A percentile compares a stretch with the other conserved stretches of the same genome.
phyloP scores from a whole-genome alignment of 2,888 invertebrate genomes.

The Cryptocephalus primarius region DNA sequence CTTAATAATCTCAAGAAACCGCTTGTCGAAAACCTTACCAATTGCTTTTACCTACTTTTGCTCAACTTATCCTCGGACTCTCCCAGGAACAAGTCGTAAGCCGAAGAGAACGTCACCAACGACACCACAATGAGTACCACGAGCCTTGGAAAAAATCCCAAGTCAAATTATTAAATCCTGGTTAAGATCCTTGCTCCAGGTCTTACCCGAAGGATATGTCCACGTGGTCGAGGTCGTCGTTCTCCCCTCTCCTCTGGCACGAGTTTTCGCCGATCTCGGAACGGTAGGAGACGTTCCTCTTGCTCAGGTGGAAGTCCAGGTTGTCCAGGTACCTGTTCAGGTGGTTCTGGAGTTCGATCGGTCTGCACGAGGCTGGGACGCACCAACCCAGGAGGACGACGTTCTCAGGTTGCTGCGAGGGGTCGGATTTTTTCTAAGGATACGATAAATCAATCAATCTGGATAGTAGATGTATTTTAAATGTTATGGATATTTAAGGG shows the following conservation, averaged over 20 bases:
- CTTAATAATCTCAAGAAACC: no score
- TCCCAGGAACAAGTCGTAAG: constrained; percentile 14
- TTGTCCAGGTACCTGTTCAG: constrained; percentile 17
- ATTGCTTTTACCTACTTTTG: constrained; percentile 11
- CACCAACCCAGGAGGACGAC: constrained; percentile 24
- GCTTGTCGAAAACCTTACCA: no score
- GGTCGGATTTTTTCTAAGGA: constrained; percentile 18
- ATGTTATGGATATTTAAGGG: no score
- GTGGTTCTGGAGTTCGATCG: constrained; percentile 17
- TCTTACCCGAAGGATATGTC: constrained; percentile 22
- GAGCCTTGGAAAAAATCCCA: constrained; percentile 7
- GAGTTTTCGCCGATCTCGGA: constrained; percentile 13
- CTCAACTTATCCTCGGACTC: constrained; percentile 15
- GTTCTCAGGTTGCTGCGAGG: constrained; percentile 23
- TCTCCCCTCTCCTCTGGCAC: constrained; percentile 18
- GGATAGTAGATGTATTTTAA: no score
- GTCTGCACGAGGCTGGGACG: constrained; percentile 24
- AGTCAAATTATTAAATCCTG: background rate
- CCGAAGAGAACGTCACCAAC: constrained; percentile 15
- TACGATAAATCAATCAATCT: no score
- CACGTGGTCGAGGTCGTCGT: constrained; percentile 16
- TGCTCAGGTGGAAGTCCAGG: constrained; percentile 25
- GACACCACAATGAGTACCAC: constrained; percentile 13
- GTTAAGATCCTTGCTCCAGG: background rate
- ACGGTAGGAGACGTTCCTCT: constrained; percentile 18